phyloP scores from a whole-genome alignment of 2,888 invertebrate genomes.

The Arrhopalites spinosus region DNA sequence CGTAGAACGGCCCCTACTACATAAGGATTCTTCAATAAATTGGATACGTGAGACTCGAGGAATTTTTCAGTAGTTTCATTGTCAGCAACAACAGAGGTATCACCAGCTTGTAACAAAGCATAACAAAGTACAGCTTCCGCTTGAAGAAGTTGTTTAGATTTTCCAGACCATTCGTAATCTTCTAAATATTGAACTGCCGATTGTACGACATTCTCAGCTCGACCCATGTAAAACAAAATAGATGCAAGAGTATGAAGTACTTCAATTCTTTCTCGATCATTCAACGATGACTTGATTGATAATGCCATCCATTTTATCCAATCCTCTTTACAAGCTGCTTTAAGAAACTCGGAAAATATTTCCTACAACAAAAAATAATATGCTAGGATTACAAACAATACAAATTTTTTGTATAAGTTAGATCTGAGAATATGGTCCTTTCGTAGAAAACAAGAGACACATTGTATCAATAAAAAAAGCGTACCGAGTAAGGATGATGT shows the following conservation, averaged over 20 bases:
- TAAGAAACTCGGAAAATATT: slow-evolving; percentile 42
- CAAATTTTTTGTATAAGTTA: neutral
- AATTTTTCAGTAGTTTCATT: slow-evolving; percentile 38
- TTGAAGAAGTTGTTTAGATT: slow-evolving; percentile 34
- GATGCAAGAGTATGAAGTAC: slow-evolving; percentile 45
- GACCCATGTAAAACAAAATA: slow-evolving; percentile 43
- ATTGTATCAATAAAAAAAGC: neutral
- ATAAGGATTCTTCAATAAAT: slow-evolving; percentile 45
- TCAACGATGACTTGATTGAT: slow-evolving; percentile 39
- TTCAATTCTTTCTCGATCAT: slow-evolving; percentile 46
- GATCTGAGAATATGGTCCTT: neutral
- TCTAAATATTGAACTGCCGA: slow-evolving; percentile 31
- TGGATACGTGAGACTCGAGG: slow-evolving; percentile 36
- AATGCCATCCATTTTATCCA: slow-evolving; percentile 39
- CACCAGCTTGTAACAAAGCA: slow-evolving; percentile 40
- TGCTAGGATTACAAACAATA: neutral
- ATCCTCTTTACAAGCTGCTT: slow-evolving; percentile 30
- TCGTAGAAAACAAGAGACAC: neutral
- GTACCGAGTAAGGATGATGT: slow-evolving; percentile 41
- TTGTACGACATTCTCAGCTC: slow-evolving; percentile 23
- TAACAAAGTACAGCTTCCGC: slow-evolving; percentile 48
- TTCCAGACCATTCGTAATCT: slow-evolving; percentile 31
- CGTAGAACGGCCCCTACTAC: slow-evolving; percentile 40
- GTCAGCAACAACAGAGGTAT: slow-evolving; percentile 14
- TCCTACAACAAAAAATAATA: slow-evolving; percentile 35